Base-by-base conservation (phyloP, 2,888 invertebrate genomes). In the Leptarthrus brevirostris region DNA sequence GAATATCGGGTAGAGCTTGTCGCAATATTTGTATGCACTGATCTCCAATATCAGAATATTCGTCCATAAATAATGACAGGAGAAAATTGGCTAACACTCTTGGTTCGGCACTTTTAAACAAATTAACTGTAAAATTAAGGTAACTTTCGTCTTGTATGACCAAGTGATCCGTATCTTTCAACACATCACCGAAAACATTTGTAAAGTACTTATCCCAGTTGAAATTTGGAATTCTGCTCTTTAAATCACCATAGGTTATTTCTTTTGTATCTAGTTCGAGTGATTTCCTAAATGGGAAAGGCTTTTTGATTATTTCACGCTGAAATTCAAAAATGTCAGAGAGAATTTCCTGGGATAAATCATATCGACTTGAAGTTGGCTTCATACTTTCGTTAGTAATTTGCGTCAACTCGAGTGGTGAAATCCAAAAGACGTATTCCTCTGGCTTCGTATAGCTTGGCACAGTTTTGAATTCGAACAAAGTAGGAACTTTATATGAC, bases 41-140 rank as follows among this genome's bases (percentile, higher is more conserved):
- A 14, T 14, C 26, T 8, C 1, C 16, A 52, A 3, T 52, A n/a
- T n/a, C n/a, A 40, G 36, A 40, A 12, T 40, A 26, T 24, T 56
- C 10, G n/a, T 71, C 10, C 12, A 24, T 10, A 20, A 71, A 54
- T 54, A 16, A 54, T 24, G 54, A 44, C 22, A 40, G 10, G 24
- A 71, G 52, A 54, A 54, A 56, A 54, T 71, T 54, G 2, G 44
- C 54, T n/a, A 71, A 10, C 8, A 24, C 12, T 18, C 24, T 24
- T n/a, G 1, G 24, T n/a, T 71, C 16, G 12, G 44, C 26, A 10
- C 44, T 30, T 12, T 40, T 8, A 6, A 71, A 16, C 2, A 12
- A 10, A 10, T 40, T 1, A 8, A 40, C 12, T 12, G 44, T 16
- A 16, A 54, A 10, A 24, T 2, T 14, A 24, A 56, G 16, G 3